phyloP scores from a whole-genome alignment of 2,113 vertebrate species.

The Sporophila hypoxantha region DNA sequence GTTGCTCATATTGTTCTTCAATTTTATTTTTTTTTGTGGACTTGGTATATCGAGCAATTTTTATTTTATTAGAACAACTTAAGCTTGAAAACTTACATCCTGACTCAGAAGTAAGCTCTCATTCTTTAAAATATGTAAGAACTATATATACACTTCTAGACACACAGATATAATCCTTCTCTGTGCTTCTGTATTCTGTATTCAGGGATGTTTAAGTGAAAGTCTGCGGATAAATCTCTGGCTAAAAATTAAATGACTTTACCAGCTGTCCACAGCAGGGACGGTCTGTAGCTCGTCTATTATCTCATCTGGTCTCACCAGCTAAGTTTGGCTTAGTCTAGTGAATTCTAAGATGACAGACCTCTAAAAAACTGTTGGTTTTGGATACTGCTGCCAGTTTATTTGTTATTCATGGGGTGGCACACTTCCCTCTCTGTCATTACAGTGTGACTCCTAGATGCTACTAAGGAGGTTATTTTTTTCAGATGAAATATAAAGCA shows the following conservation, averaged over 20 bases:
- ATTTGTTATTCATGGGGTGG: not conserved
- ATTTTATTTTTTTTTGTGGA: not conserved
- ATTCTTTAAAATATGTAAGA: not conserved
- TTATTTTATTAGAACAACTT: not conserved
- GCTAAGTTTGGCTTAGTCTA: not conserved
- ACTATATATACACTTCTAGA: not conserved
- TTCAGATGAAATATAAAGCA: not conserved
- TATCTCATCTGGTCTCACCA: not conserved
- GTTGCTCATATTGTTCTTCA: not conserved
- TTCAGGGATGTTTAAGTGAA: not conserved
- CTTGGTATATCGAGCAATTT: not conserved
- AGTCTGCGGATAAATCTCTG: not conserved
- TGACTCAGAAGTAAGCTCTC: not conserved
- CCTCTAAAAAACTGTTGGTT: not conserved
- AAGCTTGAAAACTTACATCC: not conserved
- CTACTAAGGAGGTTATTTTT: not conserved
- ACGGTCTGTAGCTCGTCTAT: not conserved
- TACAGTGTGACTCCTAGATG: not conserved
- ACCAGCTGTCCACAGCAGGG: constrained; percentile 14
- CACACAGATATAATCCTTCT: not conserved
- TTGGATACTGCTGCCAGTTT: not conserved
- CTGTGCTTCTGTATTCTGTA: not conserved
- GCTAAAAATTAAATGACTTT: not conserved
- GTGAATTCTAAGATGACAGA: not conserved
- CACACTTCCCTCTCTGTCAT: not conserved